Conservation (phyloP, 2,888 invertebrate genomes). For the Nycteola revayana region DNA sequence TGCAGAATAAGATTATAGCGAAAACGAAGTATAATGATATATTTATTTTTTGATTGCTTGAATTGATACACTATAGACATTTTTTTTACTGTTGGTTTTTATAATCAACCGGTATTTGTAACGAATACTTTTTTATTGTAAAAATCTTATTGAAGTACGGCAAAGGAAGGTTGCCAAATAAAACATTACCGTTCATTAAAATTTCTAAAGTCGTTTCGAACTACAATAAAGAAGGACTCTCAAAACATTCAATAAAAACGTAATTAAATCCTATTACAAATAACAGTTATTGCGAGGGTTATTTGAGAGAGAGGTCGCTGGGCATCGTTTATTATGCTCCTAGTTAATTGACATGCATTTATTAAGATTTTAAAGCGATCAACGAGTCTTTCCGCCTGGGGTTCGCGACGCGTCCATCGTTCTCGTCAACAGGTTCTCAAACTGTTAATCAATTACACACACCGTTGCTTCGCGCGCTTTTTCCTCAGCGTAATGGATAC, state of each 20-base stretch:
- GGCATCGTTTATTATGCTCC: constrained; percentile 37
- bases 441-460: constrained; percentile 78
- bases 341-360: constrained; percentile 46
- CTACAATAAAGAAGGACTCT: constrained; percentile 42
- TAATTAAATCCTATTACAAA: constrained; percentile 44
- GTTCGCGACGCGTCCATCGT: constrained; percentile 36
- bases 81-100: no score
- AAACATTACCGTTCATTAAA: constrained; percentile 36
- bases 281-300: constrained; percentile 23
- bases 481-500: constrained; percentile 75
- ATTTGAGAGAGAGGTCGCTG: constrained; percentile 32
- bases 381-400: constrained; percentile 33
- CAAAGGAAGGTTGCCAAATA: no score
- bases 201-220: constrained; percentile 37
- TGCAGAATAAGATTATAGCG: no score
- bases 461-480: constrained; percentile 64
- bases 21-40: no score
- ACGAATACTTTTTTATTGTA: no score
- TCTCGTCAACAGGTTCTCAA: constrained; percentile 57
- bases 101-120: no score
- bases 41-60: no score
- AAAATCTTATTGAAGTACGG: no score
- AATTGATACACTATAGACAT: no score
- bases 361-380: constrained; percentile 55
- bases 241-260: constrained; percentile 43